Conservation (phyloP, 2,888 invertebrate species). For the Tenthredo livida region DNA sequence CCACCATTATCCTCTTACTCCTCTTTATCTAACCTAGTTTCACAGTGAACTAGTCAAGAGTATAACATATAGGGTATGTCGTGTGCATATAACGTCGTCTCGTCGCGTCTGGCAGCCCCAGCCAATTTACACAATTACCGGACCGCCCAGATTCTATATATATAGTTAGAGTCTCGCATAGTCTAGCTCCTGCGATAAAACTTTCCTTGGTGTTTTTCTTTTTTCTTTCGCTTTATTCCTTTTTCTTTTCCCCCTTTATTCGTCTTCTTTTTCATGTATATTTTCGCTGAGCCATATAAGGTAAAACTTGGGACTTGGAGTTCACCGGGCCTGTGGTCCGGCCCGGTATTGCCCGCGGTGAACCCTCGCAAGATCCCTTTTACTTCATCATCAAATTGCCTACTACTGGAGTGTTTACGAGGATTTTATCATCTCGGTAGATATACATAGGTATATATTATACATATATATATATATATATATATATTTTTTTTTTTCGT, state of each 20-base stretch:
- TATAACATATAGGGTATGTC: background rate
- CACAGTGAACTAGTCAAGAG: constrained; percentile 3
- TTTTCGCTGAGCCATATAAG: background rate
- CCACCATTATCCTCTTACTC: constrained; percentile 22
- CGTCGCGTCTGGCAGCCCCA: background rate
- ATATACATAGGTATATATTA: background rate
- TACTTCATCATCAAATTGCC: constrained; percentile 48
- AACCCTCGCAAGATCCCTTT: constrained; percentile 35
- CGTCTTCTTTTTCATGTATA: background rate
- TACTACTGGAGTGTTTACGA: constrained; percentile 40
- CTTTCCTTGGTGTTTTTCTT: background rate
- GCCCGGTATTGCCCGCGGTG: constrained; percentile 4
- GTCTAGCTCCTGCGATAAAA: constrained; percentile 6
- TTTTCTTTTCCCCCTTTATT: background rate
- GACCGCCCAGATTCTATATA: constrained; percentile 25
- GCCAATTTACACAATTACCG: constrained; percentile 47
- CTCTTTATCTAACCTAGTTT: constrained; percentile 2
- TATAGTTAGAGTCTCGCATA: background rate
- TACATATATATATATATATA: background rate
- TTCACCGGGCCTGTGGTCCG: background rate
- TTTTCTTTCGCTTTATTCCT: no score
- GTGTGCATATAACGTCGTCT: constrained; percentile 7
- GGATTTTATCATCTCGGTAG: constrained; percentile 22
- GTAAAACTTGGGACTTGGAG: background rate
- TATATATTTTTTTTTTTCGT: background rate